Conservation (phyloP, 2,888 invertebrate species). For the Elmis aenea region DNA sequence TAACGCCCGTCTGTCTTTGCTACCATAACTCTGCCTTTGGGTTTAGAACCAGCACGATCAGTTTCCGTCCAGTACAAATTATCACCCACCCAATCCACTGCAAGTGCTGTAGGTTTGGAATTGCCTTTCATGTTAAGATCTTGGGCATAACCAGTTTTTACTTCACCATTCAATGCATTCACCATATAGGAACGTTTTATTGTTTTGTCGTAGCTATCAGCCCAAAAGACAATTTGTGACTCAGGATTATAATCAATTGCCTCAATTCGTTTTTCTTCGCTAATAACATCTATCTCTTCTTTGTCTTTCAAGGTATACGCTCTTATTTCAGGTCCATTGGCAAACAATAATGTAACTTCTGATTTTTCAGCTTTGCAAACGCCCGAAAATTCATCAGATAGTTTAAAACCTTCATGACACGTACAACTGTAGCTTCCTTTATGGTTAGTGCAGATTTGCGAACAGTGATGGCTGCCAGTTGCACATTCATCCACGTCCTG, state of each 20-base stretch:
- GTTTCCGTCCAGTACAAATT: constrained; percentile 94
- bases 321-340: constrained; percentile 84
- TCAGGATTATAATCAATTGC: constrained; percentile 86
- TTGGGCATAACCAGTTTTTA: constrained; percentile 78
- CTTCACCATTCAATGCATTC: constrained; percentile 69
- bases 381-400: constrained; percentile 72
- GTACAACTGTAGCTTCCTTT: constrained; percentile 87
- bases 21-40: constrained; percentile 78
- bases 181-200: constrained; percentile 91
- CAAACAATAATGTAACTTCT: constrained; percentile 65
- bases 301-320: constrained; percentile 60
- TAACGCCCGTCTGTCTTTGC: constrained; percentile 87
- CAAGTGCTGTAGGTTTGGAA: constrained; percentile 80
- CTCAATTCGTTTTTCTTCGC: constrained; percentile 83
- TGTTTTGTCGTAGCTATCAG: constrained; percentile 84
- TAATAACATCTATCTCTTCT: constrained; percentile 72
- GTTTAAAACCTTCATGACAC: constrained; percentile 76
- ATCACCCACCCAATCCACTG: constrained; percentile 90
- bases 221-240: constrained; percentile 89
- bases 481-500: constrained; percentile 87
- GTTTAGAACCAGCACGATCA: constrained; percentile 68
- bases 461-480: constrained; percentile 79
- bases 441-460: constrained; percentile 87
- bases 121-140: constrained; percentile 80
- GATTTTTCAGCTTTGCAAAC: constrained; percentile 71